A percentile compares a stretch with the other conserved stretches of the same genome.
Conservation (phyloP, 2,113 vertebrate genomes). For the Paraplagusia blochii region DNA sequence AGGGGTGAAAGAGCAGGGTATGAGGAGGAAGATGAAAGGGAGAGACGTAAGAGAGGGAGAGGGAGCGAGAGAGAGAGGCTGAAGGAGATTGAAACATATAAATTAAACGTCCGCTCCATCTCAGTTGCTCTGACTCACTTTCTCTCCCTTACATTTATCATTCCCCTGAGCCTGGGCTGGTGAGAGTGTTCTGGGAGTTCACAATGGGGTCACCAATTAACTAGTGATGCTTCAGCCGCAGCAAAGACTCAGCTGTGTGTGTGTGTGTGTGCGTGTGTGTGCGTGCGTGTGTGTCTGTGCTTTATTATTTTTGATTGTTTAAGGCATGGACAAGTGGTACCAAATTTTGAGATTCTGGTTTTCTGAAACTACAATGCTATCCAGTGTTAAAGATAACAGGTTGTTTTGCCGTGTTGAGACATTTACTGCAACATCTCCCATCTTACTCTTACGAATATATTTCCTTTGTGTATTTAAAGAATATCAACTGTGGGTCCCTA, state of each 20-base stretch:
- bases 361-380: background rate
- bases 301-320: background rate
- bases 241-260: background rate
- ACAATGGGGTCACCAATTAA: constrained; percentile 75
- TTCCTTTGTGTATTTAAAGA: too few relatives aligned
- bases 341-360: too few relatives aligned
- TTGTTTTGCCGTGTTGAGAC: background rate
- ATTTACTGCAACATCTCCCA: background rate
- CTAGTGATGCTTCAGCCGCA: constrained; percentile 23
- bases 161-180: constrained; percentile 15
- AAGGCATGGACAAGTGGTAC: background rate
- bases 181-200: constrained; percentile 57
- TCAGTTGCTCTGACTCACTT: constrained; percentile 17
- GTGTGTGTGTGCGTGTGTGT: constrained; percentile 1
- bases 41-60: background rate
- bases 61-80: constrained; percentile 7
- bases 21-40: constrained; percentile 18
- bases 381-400: background rate
- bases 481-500: too few relatives aligned
- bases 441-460: too few relatives aligned
- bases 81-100: constrained; percentile 22
- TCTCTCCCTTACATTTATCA: constrained; percentile 23
- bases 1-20: background rate
- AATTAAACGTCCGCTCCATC: constrained; percentile 12
- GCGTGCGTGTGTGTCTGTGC: background rate